phyloP scores from a whole-genome alignment of 64 coral and sea anemone genomes.

The Montipora foliosa region DNA sequence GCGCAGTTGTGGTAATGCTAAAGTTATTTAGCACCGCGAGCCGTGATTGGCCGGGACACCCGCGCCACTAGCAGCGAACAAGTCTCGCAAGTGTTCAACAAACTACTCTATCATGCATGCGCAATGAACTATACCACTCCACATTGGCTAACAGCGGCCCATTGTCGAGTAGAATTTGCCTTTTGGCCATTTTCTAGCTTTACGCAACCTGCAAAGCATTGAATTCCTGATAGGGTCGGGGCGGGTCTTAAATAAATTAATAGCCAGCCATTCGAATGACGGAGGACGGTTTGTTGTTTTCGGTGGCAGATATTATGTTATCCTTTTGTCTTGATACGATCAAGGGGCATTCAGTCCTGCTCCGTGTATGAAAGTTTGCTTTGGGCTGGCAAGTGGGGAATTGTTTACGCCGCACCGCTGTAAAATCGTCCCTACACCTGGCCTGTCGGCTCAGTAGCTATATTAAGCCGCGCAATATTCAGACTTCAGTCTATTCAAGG shows the following conservation, averaged over 20 bases:
- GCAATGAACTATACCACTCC: conserved; percentile 68
- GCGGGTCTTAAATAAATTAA: conserved; percentile 99
- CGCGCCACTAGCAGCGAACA: conserved; percentile 83
- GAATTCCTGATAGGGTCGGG: conserved; percentile 76
- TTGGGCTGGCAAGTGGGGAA: conserved; percentile 67
- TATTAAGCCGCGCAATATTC: conserved; percentile 21
- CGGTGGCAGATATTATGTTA: conserved; percentile 65
- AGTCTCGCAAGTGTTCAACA: conserved; percentile 71
- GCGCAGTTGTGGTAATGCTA: conserved; percentile 58
- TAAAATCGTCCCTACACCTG: conserved; percentile 56
- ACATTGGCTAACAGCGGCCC: conserved; percentile 58
- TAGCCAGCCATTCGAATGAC: conserved; percentile 50
- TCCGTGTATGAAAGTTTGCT: conserved; percentile 68
- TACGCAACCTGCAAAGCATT: conserved; percentile 85
- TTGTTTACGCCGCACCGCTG: conserved; percentile 59
- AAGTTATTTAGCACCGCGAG: conserved; percentile 66
- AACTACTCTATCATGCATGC: conserved; percentile 92
- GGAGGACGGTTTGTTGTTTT: conserved; percentile 68
- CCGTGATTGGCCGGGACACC: conserved; percentile 72
- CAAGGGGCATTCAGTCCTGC: conserved; percentile 20
- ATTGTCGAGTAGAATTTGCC: conserved; percentile 71
- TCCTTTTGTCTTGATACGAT: conserved; percentile 70
- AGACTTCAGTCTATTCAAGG: conserved; percentile 44
- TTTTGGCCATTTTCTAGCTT: conserved; percentile 70
- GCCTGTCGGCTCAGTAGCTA: conserved; percentile 21